These are phyloP conservation scores for Ylistrum balloti DNA, from an alignment of 1,140 invertebrate species.

Conservation along the genomic window DNA sequence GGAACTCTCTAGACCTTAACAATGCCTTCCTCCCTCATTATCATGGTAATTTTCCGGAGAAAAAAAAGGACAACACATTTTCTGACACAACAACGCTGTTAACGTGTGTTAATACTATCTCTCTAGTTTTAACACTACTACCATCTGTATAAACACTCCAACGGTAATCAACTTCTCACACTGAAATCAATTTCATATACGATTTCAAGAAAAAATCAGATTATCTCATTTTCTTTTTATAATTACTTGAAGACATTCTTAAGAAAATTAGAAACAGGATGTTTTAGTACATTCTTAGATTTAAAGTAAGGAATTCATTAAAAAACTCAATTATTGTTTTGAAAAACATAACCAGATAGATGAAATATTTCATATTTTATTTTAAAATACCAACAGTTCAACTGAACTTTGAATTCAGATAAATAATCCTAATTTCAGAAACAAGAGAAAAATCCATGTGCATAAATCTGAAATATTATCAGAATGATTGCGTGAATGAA, in stretches of 20 bases:
- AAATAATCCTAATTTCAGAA: too few relatives aligned
- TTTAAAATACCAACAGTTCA: too few relatives aligned
- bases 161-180: not conserved
- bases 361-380: too few relatives aligned
- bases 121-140: not conserved
- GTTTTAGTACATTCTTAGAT: not conserved
- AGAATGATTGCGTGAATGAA: too few relatives aligned
- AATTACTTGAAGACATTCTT: not conserved
- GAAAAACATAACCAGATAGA: too few relatives aligned
- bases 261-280: not conserved
- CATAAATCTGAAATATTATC: too few relatives aligned
- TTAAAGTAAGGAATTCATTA: not conserved
- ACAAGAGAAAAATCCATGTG: too few relatives aligned
- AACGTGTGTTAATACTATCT: not conserved
- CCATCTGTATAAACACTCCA: slow-evolving; percentile 12
- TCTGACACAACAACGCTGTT: slow-evolving; percentile 19
- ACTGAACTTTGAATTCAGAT: too few relatives aligned
- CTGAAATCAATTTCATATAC: slow-evolving; percentile 22
- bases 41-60: slow-evolving; percentile 38
- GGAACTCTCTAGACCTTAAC: slow-evolving; percentile 5
- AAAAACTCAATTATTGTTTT: too few relatives aligned
- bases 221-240: not conserved
- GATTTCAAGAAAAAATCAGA: not conserved
- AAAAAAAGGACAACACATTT: slow-evolving; percentile 39
- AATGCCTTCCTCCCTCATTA: slow-evolving; percentile 24